phyloP scores from a whole-genome alignment of 1,140 invertebrate species.

The Drosophila nebulosa region DNA sequence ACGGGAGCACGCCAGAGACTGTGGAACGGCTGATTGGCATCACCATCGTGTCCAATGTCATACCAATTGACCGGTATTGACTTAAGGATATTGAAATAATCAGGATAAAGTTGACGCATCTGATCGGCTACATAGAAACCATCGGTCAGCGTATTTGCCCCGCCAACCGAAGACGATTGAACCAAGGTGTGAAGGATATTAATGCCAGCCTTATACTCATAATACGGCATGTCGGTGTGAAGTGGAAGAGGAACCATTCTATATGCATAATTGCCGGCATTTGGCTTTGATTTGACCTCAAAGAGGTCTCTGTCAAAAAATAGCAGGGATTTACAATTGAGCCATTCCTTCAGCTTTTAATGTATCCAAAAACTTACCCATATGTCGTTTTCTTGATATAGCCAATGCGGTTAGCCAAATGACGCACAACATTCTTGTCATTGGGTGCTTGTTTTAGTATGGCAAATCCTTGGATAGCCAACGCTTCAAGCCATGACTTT shows the following conservation, averaged over 20 bases:
- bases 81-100: constrained; percentile 83
- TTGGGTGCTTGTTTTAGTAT: constrained; percentile 83
- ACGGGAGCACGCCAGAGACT: constrained; percentile 84
- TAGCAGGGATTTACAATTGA: no score
- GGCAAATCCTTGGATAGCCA: constrained; percentile 85
- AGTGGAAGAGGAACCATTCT: constrained; percentile 84
- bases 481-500: constrained; percentile 83
- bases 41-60: constrained; percentile 84
- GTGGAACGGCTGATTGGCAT: constrained; percentile 82
- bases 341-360: no score
- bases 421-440: constrained; percentile 82
- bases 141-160: constrained; percentile 85
- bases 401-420: constrained; percentile 83
- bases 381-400: constrained; percentile 87
- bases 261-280: constrained; percentile 88
- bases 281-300: constrained; percentile 84
- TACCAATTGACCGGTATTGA: constrained; percentile 85
- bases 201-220: constrained; percentile 86
- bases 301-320: constrained; percentile 82
- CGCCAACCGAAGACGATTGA: constrained; percentile 84
- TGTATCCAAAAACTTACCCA: constrained; percentile 77
- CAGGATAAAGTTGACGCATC: constrained; percentile 82
- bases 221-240: constrained; percentile 88
- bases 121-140: constrained; percentile 83
- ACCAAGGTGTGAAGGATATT: constrained; percentile 86